Conservation (phyloP, 2,888 invertebrate genomes). For the Nomada ruficornis region DNA sequence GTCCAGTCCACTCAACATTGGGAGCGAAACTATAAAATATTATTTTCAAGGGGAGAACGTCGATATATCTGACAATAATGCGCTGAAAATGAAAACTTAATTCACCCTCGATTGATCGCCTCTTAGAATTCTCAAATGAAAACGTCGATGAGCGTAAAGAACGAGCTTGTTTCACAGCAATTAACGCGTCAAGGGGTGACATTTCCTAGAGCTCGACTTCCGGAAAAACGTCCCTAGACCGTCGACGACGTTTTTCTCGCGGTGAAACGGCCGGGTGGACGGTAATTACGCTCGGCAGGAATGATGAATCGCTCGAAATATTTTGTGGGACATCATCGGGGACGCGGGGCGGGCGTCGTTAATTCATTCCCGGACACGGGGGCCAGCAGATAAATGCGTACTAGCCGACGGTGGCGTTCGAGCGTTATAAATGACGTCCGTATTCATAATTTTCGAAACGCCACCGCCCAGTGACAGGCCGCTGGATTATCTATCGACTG, state of each 20-base stretch:
- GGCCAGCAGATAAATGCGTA: slow-evolving; percentile 70
- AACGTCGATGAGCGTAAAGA: slow-evolving; percentile 13
- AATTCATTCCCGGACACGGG: slow-evolving; percentile 72
- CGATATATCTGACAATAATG: background rate
- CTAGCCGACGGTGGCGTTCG: slow-evolving; percentile 65
- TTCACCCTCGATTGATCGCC: background rate
- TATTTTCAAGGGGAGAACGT: too few species aligned
- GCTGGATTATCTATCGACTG: slow-evolving; percentile 64
- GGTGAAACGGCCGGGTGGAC: slow-evolving; percentile 48
- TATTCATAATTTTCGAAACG: slow-evolving; percentile 76
- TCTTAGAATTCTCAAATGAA: background rate
- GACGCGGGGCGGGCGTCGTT: slow-evolving; percentile 70
- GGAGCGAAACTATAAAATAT: too few species aligned
- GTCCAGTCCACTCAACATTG: background rate
- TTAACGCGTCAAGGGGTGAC: slow-evolving; percentile 38
- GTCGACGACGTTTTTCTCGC: background rate
- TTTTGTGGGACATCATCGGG: slow-evolving; percentile 74
- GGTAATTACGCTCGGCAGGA: slow-evolving; percentile 75
- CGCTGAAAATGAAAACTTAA: background rate
- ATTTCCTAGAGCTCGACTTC: slow-evolving; percentile 11
- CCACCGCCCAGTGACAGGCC: slow-evolving; percentile 59
- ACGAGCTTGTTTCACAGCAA: slow-evolving; percentile 56
- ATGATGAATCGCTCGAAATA: slow-evolving; percentile 78
- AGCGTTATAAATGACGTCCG: slow-evolving; percentile 77
- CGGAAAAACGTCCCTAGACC: slow-evolving; percentile 31